Evolutionary conservation across 2,113 vertebrate genomes (phyloP).

Genomic region (Mandrillus leucophaeus): DNA sequence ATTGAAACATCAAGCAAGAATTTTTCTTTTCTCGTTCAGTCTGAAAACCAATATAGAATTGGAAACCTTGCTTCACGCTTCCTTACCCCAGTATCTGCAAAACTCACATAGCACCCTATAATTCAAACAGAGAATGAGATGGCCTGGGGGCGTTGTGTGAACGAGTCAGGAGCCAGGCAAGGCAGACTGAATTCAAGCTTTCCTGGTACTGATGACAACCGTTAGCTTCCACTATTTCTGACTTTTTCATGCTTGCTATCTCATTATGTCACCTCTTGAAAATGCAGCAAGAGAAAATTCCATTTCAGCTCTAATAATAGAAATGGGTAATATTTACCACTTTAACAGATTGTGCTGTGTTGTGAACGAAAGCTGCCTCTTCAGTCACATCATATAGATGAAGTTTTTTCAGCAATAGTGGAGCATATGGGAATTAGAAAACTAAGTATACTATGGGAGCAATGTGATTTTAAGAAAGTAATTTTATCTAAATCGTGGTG

Average conservation of each 20-base stretch:
- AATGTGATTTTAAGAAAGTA: conserved; percentile 67
- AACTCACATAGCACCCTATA: conserved; percentile 79
- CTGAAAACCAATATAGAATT: conserved; percentile 78
- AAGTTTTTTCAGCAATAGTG: conserved; percentile 56
- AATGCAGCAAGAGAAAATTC: conserved; percentile 73
- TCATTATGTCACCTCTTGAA: conserved; percentile 83
- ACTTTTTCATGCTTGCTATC: conserved; percentile 73
- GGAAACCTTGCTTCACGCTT: conserved; percentile 66
- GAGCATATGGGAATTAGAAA: conserved; percentile 64
- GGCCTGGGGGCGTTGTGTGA: conserved; percentile 75
- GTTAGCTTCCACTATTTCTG: conserved; percentile 74
- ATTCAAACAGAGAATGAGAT: conserved; percentile 81
- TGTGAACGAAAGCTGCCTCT: conserved; percentile 71
- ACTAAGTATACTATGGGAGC: conserved; percentile 45
- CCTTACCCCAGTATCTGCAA: conserved; percentile 73
- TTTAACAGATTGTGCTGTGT: conserved; percentile 62
- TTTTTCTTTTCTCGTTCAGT: conserved; percentile 57
- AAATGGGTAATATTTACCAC: conserved; percentile 75
- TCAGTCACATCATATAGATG: conserved; percentile 59
- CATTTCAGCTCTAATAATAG: conserved; percentile 80
- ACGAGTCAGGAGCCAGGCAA: conserved; percentile 75
- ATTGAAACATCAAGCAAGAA: conserved; percentile 70
- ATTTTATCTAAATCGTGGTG: conserved; percentile 65
- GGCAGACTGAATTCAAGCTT: conserved; percentile 69
- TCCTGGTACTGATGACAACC: conserved; percentile 65